phyloP scores from a whole-genome alignment of 2,888 invertebrate species.

The Thysanoteuthis rhombus region DNA sequence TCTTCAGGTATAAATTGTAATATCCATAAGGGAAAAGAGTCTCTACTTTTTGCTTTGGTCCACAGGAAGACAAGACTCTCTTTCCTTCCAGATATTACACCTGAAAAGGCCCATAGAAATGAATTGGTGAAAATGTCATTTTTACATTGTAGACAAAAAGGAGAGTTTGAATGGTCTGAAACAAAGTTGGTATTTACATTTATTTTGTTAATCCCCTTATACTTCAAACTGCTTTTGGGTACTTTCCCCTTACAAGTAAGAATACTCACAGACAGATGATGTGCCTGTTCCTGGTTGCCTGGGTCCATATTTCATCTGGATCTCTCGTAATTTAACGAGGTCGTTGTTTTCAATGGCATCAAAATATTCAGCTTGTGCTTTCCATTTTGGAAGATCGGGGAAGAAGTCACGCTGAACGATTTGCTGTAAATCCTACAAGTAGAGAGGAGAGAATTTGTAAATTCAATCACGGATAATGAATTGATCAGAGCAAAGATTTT shows the following conservation, averaged over 20 bases:
- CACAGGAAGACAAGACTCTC: too few species aligned
- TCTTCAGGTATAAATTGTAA: too few species aligned
- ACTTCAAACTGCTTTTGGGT: background rate
- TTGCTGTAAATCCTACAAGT: constrained; percentile 82
- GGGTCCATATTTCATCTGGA: constrained; percentile 82
- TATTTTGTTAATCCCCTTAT: too few species aligned
- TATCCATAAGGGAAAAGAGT: too few species aligned
- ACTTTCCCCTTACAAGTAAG: background rate
- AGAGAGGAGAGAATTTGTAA: background rate
- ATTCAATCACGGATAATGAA: background rate
- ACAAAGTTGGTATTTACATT: too few species aligned
- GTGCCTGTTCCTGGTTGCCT: constrained; percentile 49
- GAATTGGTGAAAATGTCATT: too few species aligned
- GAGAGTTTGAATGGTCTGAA: too few species aligned
- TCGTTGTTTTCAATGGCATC: constrained; percentile 93
- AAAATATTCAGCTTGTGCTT: constrained; percentile 90
- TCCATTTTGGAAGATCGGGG: constrained; percentile 91
- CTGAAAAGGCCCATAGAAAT: too few species aligned
- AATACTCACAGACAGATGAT: constrained; percentile 51
- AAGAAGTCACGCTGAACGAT: constrained; percentile 98
- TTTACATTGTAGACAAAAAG: too few species aligned
- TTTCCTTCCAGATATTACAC: too few species aligned
- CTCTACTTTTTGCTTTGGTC: too few species aligned
- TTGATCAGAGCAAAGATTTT: too few species aligned
- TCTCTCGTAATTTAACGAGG: constrained; percentile 83